Conservation (phyloP, 2,888 invertebrate genomes). For the Geotrupes spiniger region DNA sequence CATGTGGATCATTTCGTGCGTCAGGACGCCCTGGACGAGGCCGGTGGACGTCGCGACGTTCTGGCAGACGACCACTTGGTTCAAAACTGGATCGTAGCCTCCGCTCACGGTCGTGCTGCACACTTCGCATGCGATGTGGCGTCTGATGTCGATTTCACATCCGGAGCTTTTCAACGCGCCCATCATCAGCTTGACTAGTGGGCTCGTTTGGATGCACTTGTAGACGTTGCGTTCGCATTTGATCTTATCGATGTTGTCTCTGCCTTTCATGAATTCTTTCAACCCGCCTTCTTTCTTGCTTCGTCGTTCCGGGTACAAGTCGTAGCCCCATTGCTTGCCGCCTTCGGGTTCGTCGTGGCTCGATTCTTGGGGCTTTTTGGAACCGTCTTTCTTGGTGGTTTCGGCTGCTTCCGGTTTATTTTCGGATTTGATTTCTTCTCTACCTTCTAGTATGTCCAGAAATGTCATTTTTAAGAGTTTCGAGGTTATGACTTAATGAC, state of each 20-base stretch:
- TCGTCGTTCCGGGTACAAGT: slow-evolving; percentile 79
- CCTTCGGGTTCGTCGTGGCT: slow-evolving; percentile 16
- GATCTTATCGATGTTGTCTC: slow-evolving; percentile 66
- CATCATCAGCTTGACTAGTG: slow-evolving; percentile 81
- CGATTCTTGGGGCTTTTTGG: slow-evolving; percentile 44
- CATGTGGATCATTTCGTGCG: slow-evolving; percentile 96
- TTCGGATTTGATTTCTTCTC: slow-evolving; percentile 3
- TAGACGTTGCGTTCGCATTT: slow-evolving; percentile 81
- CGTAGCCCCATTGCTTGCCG: slow-evolving; percentile 64
- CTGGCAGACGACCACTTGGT: slow-evolving; percentile 90
- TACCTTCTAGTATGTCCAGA: neutral
- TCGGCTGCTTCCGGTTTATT: too few species aligned
- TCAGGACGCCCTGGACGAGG: slow-evolving; percentile 75
- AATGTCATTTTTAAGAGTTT: neutral
- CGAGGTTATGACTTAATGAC: too few species aligned
- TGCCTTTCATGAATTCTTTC: slow-evolving; percentile 54
- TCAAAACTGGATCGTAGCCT: slow-evolving; percentile 82
- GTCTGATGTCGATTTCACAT: slow-evolving; percentile 76
- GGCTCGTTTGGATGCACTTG: slow-evolving; percentile 71
- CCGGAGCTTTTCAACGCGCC: slow-evolving; percentile 77
- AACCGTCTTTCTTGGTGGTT: neutral
- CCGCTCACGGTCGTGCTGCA: slow-evolving; percentile 83
- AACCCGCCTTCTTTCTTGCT: slow-evolving; percentile 58
- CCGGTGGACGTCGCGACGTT: slow-evolving; percentile 71
- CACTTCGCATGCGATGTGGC: slow-evolving; percentile 91